Evolutionary conservation across 2,797 vertebrate genomes (phyloP), one percentile per base, ranked within the genome.

Genomic region (Thunnus albacares): DNA sequence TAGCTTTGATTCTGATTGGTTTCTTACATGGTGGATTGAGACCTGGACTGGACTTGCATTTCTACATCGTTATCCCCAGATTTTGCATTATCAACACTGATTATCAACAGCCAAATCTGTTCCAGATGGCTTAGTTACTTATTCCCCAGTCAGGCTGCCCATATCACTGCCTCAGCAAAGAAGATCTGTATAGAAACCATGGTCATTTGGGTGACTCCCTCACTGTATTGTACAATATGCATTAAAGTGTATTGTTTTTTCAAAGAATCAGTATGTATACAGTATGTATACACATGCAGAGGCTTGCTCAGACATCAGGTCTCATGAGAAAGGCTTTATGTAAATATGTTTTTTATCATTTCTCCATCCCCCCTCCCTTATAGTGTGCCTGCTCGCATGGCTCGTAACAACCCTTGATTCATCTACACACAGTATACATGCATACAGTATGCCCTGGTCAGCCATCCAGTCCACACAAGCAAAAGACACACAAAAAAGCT

Each of bases 11-110:
- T 64, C 59, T 55, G 70, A 83, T 75, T 75, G 80, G 71, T 71
- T 82, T 67, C 82, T 84, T 61, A 66, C 65, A 60, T 57, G 77
- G 70, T 89, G 82, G 76, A 78, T 71, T 18, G 3, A 80, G 52
- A 66, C 84, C 76, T 61, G 22, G 12, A 51, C 33, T 70, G 51
- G 65, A 81, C 79, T 58, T 62, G 24, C 9, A 30, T 65, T 75
- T 83, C 59, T 38, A 49, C 49, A 62, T 78, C 59, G 55, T 87
- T 71, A 56, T 38, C 28, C 41, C 35, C 78, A 80, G 11, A 55
- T 83, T 72, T 77, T 49, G 4, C 60, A 6, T 79, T 71, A 69
- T 77, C 56, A 76, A 41, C 18, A 0, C 28, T 38, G 28, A n/a
- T 64, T 77, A 71, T 77, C 47, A 61, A 35, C 38, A 65, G 70